Evolutionary conservation across 2,888 invertebrate species (phyloP), one percentile per base, ranked within the genome.

Genomic region (Heliothis peltigera): DNA sequence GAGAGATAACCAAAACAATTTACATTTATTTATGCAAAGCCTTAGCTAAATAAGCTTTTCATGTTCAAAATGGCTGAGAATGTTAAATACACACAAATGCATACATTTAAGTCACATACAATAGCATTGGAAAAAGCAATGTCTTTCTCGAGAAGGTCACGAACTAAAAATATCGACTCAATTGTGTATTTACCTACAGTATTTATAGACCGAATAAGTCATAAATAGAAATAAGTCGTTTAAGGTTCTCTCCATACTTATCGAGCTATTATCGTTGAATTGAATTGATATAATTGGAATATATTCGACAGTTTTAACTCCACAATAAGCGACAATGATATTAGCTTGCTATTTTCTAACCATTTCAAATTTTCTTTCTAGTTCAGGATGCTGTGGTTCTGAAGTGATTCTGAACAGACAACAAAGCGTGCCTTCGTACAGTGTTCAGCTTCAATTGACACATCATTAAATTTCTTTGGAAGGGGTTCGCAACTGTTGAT

Each of bases 81-180:
- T 32, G 6, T 47, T 22, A 47, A 43, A 12, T 51, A 17, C 32
- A 56, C 19, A 49, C 25, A 68, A 54, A 73, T 59, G n/a, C 54
- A 68, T 44, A 71, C 44, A 44, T 43, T 49, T 47, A 53, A 56
- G 47, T 62, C 62, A 42, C 35, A 59, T 65, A 60, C 64, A 75
- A 71, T 63, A 47, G 54, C 28, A 51, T 51, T 71, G 68, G 48
- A 57, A 76, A 52, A 60, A 67, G 18, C 68, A 57, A 75, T 56
- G 52, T 64, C 66, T 61, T 58, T 64, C 55, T 70, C 15, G 47
- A 58, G 54, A 72, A 64, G 71, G 71, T 32, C 58, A 52, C 47
- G 42, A n/a, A 39, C 57, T 75, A 72, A 70, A 70, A 63, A 64
- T 72, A 75, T 49, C 54, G n/a, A 22, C 47, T 58, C 44, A 63